phyloP scores from a whole-genome alignment of 2,113 vertebrate genomes.

The Catharus fuscescens region DNA sequence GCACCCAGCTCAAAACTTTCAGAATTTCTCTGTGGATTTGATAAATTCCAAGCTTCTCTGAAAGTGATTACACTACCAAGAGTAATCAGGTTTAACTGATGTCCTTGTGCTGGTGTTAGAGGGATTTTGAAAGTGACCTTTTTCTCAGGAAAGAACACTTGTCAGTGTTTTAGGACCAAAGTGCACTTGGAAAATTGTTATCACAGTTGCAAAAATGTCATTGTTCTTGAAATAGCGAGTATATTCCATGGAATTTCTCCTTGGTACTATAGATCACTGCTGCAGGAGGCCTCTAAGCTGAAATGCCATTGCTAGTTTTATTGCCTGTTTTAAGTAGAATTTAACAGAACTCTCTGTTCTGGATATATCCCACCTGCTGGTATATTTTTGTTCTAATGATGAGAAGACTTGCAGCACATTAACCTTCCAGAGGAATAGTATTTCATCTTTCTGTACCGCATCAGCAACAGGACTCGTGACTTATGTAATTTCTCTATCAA shows the following conservation, averaged over 20 bases:
- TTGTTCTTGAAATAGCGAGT: neutral
- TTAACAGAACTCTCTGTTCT: conserved; percentile 47
- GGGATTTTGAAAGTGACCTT: neutral
- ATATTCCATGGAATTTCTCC: neutral
- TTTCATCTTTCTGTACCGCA: conserved; percentile 42
- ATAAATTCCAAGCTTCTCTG: neutral
- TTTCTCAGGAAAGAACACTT: neutral
- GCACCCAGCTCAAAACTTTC: neutral
- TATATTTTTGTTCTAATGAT: conserved; percentile 63
- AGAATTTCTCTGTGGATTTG: neutral
- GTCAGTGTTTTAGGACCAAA: neutral
- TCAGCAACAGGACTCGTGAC: neutral
- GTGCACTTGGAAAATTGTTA: neutral
- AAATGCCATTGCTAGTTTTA: conserved; percentile 45
- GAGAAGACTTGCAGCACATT: conserved; percentile 47
- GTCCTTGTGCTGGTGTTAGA: neutral
- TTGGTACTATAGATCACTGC: conserved; percentile 15
- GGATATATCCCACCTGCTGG: conserved; percentile 58
- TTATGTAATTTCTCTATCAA: neutral
- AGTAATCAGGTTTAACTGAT: neutral
- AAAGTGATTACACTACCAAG: neutral
- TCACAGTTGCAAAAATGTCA: neutral
- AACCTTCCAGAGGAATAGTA: conserved; percentile 40
- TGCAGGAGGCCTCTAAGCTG: conserved; percentile 37
- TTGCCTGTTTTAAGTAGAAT: conserved; percentile 40